Base-by-base conservation (phyloP, 2,797 vertebrate species). In the Remorina albescens region DNA sequence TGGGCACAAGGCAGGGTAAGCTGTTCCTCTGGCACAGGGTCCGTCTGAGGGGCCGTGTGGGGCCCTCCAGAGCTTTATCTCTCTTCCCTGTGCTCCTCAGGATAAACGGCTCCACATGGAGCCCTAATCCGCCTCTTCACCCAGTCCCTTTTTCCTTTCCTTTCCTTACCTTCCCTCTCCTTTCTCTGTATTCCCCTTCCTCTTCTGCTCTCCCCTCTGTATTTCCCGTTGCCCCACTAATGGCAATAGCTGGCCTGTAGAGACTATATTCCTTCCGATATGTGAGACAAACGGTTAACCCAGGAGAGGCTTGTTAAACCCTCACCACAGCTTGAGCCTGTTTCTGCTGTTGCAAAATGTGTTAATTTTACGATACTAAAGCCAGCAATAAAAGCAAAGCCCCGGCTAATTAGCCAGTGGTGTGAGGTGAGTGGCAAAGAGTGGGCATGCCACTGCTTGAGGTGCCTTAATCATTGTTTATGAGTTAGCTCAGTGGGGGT, bases 31-130 rank as follows among this genome's bases (percentile, higher is more conserved):
- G 93, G 93, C 93, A 91, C 78, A 56, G 78, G 79, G 83, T 87
- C 86, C 78, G 86, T 93, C 88, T 90, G 88, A 86, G 84, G 88
- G 89, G 84, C 86, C 82, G 49, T 81, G 85, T 86, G 88, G 88
- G 90, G 87, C 91, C 91, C 89, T 87, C 80, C 53, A 59, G 83
- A 89, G 89, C 90, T 93, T 93, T 94, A 94, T 90, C 90, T 90
- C 85, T 90, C 82, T 84, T 93, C 91, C 88, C 86, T 86, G 86
- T 85, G 91, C 88, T 92, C 91, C 86, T 91, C 73, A 78, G 92
- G 91, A 94, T 94, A 93, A 94, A 95, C 87, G 82, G 89, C 90
- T 93, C 89, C 89, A 91, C 89, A 91, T 90, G 89, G 88, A 93
- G 83, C 76, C 83, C 85, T 93, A 94, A 94, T 94, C 92, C 89